A percentile compares a stretch with the other conserved stretches of the same genome.
phyloP scores from a whole-genome alignment of 2,888 invertebrate species.

The Eupithecia subfuscata region DNA sequence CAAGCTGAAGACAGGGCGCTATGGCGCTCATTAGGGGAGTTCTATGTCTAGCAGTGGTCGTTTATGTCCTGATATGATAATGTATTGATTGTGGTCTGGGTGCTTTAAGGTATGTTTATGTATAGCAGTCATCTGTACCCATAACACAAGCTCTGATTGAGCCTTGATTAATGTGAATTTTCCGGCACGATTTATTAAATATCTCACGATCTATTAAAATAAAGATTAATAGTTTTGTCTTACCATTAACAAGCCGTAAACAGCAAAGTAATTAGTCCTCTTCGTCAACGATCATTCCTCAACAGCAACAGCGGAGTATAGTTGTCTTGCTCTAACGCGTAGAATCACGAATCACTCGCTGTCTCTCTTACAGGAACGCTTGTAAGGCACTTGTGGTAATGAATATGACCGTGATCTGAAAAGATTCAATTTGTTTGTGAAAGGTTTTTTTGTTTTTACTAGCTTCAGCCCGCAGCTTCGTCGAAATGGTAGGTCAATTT shows the following conservation, averaged over 20 bases:
- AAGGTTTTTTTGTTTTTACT: background rate
- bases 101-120: too few species aligned
- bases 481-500: background rate
- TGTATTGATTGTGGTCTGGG: too few species aligned
- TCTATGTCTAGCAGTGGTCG: too few species aligned
- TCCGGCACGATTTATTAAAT: too few species aligned
- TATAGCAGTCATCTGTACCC: too few species aligned
- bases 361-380: constrained; percentile 28
- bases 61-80: too few species aligned
- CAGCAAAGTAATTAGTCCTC: constrained; percentile 40
- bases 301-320: constrained; percentile 32
- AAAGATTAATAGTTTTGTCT: constrained; percentile 20
- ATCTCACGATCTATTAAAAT: too few species aligned
- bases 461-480: background rate
- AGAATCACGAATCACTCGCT: constrained; percentile 23
- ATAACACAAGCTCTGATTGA: too few species aligned
- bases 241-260: constrained; percentile 56
- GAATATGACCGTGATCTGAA: constrained; percentile 35
- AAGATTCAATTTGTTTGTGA: constrained; percentile 6
- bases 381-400: constrained; percentile 19
- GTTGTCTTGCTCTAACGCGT: constrained; percentile 41
- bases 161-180: too few species aligned
- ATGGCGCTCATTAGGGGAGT: too few species aligned
- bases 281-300: constrained; percentile 46
- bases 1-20: too few species aligned